These are phyloP conservation scores for Ochotona curzoniae DNA, from an alignment of 2,113 vertebrate genomes.

Conservation along the genomic window DNA sequence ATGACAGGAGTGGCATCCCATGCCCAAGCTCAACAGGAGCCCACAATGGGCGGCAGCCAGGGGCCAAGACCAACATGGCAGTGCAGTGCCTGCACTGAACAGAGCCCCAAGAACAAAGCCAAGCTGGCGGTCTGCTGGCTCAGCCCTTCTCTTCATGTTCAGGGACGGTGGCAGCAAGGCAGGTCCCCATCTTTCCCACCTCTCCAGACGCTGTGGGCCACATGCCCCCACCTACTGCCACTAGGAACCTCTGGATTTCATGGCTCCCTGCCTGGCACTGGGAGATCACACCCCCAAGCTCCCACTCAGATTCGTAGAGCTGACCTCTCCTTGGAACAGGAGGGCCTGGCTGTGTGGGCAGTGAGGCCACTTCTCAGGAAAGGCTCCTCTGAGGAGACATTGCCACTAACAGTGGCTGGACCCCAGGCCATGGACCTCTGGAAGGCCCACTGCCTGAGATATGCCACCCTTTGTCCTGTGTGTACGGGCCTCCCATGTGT, in stretches of 20 bases:
- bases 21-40: not conserved
- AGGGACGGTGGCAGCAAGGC: not conserved
- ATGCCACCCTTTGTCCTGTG: not conserved
- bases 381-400: not conserved
- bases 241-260: not conserved
- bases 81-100: not conserved
- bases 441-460: too few relatives aligned
- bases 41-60: not conserved
- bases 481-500: not conserved
- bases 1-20: not conserved
- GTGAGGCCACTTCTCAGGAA: not conserved
- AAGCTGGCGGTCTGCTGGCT: not conserved
- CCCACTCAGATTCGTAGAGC: not conserved
- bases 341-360: not conserved
- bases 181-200: not conserved
- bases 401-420: not conserved
- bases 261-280: not conserved
- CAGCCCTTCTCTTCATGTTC: not conserved
- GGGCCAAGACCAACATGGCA: too few relatives aligned
- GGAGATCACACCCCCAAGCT: not conserved
- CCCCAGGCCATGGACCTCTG: not conserved
- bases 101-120: too few relatives aligned
- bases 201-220: not conserved
- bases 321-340: not conserved
- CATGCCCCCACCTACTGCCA: not conserved